phyloP scores from a whole-genome alignment of 2,888 invertebrate species.

The Anoncus sp. region DNA sequence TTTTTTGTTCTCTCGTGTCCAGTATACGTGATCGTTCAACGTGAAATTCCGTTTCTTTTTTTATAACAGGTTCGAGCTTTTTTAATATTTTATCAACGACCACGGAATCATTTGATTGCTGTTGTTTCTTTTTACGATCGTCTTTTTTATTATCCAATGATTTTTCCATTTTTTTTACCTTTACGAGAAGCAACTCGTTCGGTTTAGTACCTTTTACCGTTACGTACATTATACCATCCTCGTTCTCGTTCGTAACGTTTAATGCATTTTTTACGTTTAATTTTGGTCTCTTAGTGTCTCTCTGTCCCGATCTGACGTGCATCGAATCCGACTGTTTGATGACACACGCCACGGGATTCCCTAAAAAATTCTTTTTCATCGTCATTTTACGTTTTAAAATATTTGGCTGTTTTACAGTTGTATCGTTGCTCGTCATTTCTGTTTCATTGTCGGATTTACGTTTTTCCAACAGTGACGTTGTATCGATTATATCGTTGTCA shows the following conservation, averaged over 20 bases:
- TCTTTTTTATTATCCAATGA: slow-evolving; percentile 52
- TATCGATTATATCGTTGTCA: neutral
- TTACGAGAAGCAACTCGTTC: slow-evolving; percentile 80
- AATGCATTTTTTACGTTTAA: slow-evolving; percentile 76
- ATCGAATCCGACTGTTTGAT: slow-evolving; percentile 57
- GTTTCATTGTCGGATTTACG: slow-evolving; percentile 18
- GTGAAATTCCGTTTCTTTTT: slow-evolving; percentile 74
- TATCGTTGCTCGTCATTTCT: slow-evolving; percentile 1
- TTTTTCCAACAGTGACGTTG: neutral
- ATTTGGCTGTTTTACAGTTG: slow-evolving; percentile 66
- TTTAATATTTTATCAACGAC: slow-evolving; percentile 60
- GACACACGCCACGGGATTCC: slow-evolving; percentile 52
- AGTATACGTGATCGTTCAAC: slow-evolving; percentile 71
- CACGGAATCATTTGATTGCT: neutral
- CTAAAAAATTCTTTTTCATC: slow-evolving; percentile 57
- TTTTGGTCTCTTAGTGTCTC: slow-evolving; percentile 76
- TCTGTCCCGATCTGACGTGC: slow-evolving; percentile 51
- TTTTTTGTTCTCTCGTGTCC: slow-evolving; percentile 77
- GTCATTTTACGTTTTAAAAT: slow-evolving; percentile 72
- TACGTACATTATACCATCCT: slow-evolving; percentile 81
- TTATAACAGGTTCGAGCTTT: slow-evolving; percentile 71
- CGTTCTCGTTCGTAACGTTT: slow-evolving; percentile 72
- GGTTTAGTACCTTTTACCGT: slow-evolving; percentile 81
- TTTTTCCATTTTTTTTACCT: slow-evolving; percentile 76
- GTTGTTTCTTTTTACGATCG: slow-evolving; percentile 57